Percentiles rank a stretch among this genome's conserved stretches.
Conservation (phyloP, 1,140 invertebrate species). For the Drosophila takahashii region DNA sequence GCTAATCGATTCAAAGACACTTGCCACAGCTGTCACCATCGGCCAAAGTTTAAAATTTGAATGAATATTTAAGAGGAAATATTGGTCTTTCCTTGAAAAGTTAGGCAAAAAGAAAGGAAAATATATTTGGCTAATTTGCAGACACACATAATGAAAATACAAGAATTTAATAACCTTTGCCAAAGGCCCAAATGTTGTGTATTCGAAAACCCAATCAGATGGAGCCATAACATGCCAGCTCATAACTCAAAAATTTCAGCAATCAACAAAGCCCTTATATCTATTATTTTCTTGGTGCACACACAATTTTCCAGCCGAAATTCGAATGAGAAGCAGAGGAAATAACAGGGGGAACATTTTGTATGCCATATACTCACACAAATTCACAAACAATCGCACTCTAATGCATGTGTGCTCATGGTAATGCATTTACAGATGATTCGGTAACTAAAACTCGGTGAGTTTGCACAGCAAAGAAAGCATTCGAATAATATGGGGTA, state of each 20-base stretch:
- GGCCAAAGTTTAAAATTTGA: slow-evolving; percentile 11
- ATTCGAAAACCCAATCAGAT: not conserved
- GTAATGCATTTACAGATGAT: slow-evolving; percentile 28
- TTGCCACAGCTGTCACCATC: slow-evolving; percentile 18
- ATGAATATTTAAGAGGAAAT: not conserved
- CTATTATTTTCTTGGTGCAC: slow-evolving; percentile 15
- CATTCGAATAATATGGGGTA: slow-evolving; percentile 21
- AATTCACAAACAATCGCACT: slow-evolving; percentile 15
- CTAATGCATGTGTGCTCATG: slow-evolving; percentile 9
- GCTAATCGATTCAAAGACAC: slow-evolving; percentile 36
- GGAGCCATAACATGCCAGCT: not conserved
- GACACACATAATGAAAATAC: not conserved
- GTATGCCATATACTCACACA: slow-evolving; percentile 7
- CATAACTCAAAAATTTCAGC: slow-evolving; percentile 6
- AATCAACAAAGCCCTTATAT: slow-evolving; percentile 22
- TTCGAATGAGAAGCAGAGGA: slow-evolving; percentile 7
- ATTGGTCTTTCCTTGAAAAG: no score
- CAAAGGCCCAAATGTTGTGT: not conserved
- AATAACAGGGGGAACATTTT: slow-evolving; percentile 1
- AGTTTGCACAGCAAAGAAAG: slow-evolving; percentile 9
- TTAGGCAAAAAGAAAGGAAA: no score
- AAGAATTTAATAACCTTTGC: slow-evolving; percentile 1
- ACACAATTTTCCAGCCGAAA: slow-evolving; percentile 14
- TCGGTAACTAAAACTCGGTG: not conserved
- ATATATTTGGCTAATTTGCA: not conserved